phyloP scores from a whole-genome alignment of 2,888 invertebrate genomes.

The Brachypalpus laphriformis region DNA sequence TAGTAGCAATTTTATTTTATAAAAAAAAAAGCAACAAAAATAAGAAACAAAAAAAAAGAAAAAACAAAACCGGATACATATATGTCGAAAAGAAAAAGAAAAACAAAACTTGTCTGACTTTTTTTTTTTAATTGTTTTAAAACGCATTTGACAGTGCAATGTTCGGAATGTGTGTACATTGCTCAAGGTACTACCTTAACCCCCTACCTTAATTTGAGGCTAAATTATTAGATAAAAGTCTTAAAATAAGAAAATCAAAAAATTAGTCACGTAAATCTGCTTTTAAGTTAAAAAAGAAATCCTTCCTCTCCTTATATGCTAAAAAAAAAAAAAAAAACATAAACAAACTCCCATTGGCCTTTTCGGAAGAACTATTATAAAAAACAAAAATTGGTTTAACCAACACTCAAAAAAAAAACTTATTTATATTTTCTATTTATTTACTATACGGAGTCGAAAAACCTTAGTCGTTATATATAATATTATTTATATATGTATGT shows the following conservation, averaged over 20 bases:
- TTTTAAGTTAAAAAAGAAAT: not conserved
- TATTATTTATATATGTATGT: conserved; percentile 36
- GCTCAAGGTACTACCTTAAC: conserved; percentile 41
- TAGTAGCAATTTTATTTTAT: conserved; percentile 72
- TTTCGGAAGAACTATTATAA: conserved; percentile 14
- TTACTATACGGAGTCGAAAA: conserved; percentile 11
- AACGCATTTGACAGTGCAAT: conserved; percentile 50
- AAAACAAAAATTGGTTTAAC: conserved; percentile 33
- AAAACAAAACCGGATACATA: conserved; percentile 21
- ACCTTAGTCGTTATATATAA: conserved; percentile 18
- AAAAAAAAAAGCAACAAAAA: conserved; percentile 32
- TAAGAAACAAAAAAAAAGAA: conserved; percentile 10
- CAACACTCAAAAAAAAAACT: conserved; percentile 2
- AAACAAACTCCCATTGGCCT: conserved; percentile 30
- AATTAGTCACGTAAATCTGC: not conserved
- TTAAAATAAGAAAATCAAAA: not conserved
- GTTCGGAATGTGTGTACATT: conserved; percentile 4
- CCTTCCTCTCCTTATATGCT: conserved; percentile 4
- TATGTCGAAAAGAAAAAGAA: conserved; percentile 37
- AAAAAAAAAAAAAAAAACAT: not conserved
- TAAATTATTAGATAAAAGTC: conserved; percentile 26
- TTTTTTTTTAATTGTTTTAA: conserved; percentile 34
- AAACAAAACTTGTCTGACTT: conserved; percentile 32
- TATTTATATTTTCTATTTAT: conserved; percentile 61
- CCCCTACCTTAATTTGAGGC: conserved; percentile 48